Evolutionary conservation across 2,797 vertebrate genomes (phyloP), one percentile per base, ranked within the genome.

Genomic region (Epinephelus malabaricus): DNA sequence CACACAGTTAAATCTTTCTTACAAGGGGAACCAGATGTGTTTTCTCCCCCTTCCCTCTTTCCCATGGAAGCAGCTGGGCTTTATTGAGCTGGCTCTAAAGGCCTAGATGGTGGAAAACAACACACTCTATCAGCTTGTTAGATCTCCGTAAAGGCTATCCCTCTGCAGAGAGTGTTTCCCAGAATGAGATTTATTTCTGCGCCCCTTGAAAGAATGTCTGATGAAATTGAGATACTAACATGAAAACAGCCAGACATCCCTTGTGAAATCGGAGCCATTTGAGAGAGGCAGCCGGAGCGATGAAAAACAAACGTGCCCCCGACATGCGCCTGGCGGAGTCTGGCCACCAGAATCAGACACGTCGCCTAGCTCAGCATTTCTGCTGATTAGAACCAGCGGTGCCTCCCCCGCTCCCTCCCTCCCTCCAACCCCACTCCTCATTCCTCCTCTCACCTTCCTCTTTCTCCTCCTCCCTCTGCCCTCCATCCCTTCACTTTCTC

Each of bases 321-420:
- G 76, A 86, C 53, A 55, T 83, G 83, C 27, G 86, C 87, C 86
- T 76, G 84, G 69, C 73, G 75, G 78, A 88, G 86, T 92, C 95
- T 92, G 88, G 92, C 92, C 88, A 58, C 92, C 88, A 88, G 75
- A 91, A 88, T 92, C 91, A 86, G 88, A 92, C 89, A 54, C 73
- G 54, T 79, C 78, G 85, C 91, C 84, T 64, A 93, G 92, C 93
- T 95, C 94, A 94, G 95, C 92, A 14, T 82, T 95, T 95, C 87
- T 94, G 75, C 79, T 94, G 94, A 95, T 94, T 93, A 89, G 82
- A 94, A 94, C 84, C 94, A 94, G 90, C 81, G 23, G 86, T 79
- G 71, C 78, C 82, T 68, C 79, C 79, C 79, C 73, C n/a, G 0
- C 56, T 43, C 69, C 60, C 51, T 63, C 43, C 66, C 18, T 43